A percentile compares a stretch with the other conserved stretches of the same genome.
Evolutionary conservation across 2,888 invertebrate genomes (phyloP).

Genomic region (Chironomus tentans): DNA sequence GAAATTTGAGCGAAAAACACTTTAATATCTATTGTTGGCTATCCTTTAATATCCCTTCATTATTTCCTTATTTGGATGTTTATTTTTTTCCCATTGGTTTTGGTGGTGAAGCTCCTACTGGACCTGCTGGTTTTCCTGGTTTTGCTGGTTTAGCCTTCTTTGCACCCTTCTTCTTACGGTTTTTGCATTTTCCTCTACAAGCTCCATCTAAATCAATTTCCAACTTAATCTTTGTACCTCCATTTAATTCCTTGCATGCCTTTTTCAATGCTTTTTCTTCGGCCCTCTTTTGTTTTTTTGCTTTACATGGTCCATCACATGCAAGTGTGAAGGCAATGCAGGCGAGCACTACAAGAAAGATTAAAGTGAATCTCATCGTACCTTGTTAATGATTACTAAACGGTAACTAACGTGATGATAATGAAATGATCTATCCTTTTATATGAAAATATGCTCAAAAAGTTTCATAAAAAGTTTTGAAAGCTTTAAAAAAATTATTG

Average conservation of each 20-base stretch:
- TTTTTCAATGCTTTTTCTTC: neutral
- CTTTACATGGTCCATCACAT: neutral
- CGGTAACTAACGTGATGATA: neutral
- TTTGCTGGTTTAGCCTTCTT: neutral
- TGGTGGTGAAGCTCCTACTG: too few species aligned
- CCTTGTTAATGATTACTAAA: neutral
- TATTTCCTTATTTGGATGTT: too few species aligned
- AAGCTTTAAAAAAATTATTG: too few species aligned
- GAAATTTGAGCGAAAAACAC: too few species aligned
- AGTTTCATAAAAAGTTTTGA: too few species aligned
- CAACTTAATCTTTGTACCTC: constrained; percentile 2
- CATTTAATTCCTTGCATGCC: neutral
- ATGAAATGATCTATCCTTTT: too few species aligned
- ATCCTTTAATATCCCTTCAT: too few species aligned
- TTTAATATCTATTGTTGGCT: too few species aligned
- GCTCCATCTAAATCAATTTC: constrained; percentile 11
- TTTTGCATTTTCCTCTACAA: neutral
- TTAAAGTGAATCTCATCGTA: neutral
- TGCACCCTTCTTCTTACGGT: neutral
- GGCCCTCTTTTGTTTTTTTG: neutral
- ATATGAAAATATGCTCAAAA: too few species aligned
- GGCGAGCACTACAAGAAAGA: neutral
- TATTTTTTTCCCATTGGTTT: neutral
- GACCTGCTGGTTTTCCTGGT: neutral
- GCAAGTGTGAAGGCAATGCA: neutral